Percentiles rank a stretch among this genome's conserved stretches.
Evolutionary conservation across 2,113 vertebrate genomes (phyloP).

Genomic region (Gila orcuttii): DNA sequence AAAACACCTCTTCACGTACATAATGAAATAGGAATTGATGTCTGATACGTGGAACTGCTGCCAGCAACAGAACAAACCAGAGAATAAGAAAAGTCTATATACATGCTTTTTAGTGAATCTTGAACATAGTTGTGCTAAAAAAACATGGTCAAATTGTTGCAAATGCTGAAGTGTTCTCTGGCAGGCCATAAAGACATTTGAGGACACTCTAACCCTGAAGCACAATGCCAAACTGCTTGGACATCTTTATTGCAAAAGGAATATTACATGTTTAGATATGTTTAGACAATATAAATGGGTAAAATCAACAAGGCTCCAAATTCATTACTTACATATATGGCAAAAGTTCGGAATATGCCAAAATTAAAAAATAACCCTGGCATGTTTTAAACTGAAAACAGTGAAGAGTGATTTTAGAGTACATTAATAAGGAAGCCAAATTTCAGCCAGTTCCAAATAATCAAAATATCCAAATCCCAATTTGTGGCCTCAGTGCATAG

Average conservation of each 20-base stretch:
- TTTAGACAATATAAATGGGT: constrained; percentile 41
- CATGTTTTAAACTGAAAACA: constrained; percentile 28
- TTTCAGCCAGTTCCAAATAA: constrained; percentile 34
- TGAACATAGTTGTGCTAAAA: background rate
- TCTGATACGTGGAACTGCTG: constrained; percentile 37
- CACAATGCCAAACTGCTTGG: background rate
- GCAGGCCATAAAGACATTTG: background rate
- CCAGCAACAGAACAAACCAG: constrained; percentile 48
- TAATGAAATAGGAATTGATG: constrained; percentile 1
- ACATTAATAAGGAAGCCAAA: constrained; percentile 27
- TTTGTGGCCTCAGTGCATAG: constrained; percentile 13
- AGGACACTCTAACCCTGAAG: constrained; percentile 15
- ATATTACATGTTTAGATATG: constrained; percentile 58
- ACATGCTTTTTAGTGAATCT: background rate
- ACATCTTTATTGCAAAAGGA: constrained; percentile 53
- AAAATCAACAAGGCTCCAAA: constrained; percentile 34
- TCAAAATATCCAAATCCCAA: constrained; percentile 14
- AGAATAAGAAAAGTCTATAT: background rate
- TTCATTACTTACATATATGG: constrained; percentile 15
- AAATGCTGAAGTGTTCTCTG: background rate
- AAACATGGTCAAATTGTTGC: background rate
- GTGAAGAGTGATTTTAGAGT: constrained; percentile 7
- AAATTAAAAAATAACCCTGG: constrained; percentile 20
- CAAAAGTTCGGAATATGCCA: constrained; percentile 11
- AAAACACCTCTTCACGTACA: constrained; percentile 21